Base-by-base conservation (phyloP, 92 coral and sea anemone species). In the Micromussa lordhowensis region DNA sequence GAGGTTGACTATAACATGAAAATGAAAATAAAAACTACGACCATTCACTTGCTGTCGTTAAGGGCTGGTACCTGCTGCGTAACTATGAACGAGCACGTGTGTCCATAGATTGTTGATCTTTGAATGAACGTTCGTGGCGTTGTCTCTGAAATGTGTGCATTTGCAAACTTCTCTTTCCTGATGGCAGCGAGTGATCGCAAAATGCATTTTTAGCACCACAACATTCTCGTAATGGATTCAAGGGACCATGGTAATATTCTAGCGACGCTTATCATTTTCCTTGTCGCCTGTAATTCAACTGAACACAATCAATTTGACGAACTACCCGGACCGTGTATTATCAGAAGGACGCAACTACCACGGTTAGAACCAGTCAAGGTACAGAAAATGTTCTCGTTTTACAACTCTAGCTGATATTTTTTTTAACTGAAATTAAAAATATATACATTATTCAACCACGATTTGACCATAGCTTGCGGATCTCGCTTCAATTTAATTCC, bases 311-410 rank as follows among this genome's bases (percentile, higher is more conserved):
- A 71, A 30, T 19, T 21, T 63, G 58, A 68, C 68, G 82, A 85
- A 17, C 31, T 70, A 24, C 73, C 59, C 19, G 97, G 97, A n/a
- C 97, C 97, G 4, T 90, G 94, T 75, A 51, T 94, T 31, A 79
- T 94, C 0, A 85, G 94, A 57, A 80, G 93, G 58, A 91, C 86
- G 66, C 82, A 84, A 54, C 88, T 94, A 7, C 97, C 97, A 26
- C 95, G 95, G 6, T 76, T 94, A 55, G 93, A 90, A 15, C 95
- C 95, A 55, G 80, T 90, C 59, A 74, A 88, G 95, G 97, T 94
- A 32, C 6, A 24, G 53, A 24, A 31, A 0, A 17, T 32, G 5
- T 16, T n/a, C 15, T 14, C 30, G 5, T 16, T n/a, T 38, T 4
- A n/a, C 3, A 19, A 26, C 24, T n/a, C n/a, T n/a, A n/a, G 26